Evolutionary conservation across 2,888 invertebrate species (phyloP).

Genomic region (Atethmia centrago): DNA sequence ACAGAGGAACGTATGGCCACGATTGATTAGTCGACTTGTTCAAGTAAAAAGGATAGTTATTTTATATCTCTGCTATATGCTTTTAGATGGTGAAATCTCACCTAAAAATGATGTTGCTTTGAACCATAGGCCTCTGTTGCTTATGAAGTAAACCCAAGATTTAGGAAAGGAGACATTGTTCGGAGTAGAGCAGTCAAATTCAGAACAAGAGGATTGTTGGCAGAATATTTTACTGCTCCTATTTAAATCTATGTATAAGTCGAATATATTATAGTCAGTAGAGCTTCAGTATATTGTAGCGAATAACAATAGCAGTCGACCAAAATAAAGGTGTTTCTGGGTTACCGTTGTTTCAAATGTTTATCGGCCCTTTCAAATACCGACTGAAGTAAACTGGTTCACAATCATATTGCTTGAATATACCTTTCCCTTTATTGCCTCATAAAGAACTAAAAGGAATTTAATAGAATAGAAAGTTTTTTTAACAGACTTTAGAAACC

Average conservation of each 20-base stretch:
- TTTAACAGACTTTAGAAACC: background rate
- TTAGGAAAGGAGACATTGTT: background rate
- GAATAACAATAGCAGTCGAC: slow-evolving; percentile 30
- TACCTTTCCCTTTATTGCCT: slow-evolving; percentile 39
- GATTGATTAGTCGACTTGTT: slow-evolving; percentile 21
- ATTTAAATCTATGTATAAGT: background rate
- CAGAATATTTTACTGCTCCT: background rate
- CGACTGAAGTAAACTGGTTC: slow-evolving; percentile 51
- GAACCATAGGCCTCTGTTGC: background rate
- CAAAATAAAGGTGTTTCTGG: slow-evolving; percentile 39
- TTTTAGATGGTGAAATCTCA: background rate
- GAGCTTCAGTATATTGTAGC: background rate
- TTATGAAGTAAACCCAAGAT: background rate
- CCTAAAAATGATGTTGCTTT: background rate
- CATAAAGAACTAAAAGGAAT: slow-evolving; percentile 24
- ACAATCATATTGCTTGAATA: slow-evolving; percentile 30
- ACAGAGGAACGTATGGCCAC: slow-evolving; percentile 17
- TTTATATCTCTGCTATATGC: background rate
- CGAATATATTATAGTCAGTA: background rate
- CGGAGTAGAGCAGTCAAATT: background rate
- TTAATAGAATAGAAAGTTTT: slow-evolving; percentile 24
- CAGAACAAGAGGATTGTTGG: background rate
- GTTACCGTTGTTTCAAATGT: slow-evolving; percentile 42
- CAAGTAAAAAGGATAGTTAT: slow-evolving; percentile 9
- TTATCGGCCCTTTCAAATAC: slow-evolving; percentile 47